Evolutionary conservation across 2,113 vertebrate genomes (phyloP), one percentile per base, ranked within the genome.

Genomic region (Anas platyrhynchos): DNA sequence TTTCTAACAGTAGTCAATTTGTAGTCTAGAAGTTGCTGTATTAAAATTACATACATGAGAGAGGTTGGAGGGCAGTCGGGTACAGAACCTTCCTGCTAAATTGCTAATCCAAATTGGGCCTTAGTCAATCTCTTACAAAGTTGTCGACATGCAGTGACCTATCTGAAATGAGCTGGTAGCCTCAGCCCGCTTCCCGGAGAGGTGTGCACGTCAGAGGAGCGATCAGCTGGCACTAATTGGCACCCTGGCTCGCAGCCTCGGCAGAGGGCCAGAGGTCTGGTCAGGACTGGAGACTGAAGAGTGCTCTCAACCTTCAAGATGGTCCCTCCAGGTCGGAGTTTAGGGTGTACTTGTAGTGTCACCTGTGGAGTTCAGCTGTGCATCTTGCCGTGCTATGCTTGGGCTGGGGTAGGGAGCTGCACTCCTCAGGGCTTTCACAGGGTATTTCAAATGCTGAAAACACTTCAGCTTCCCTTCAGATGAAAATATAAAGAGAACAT

Each of bases 181-280:
- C 63, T 86, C 73, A 63, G 76, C 36, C 74, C 0, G 0, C 65
- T 93, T 95, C 85, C 63, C 38, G 17, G 89, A 78, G 71, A 95
- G 85, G 80, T 89, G 94, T 44, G 79, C 62, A 41, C 91, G 73
- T 93, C 87, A 89, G 76, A 82, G 86, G 58, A 88, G 87, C 91
- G 61, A 80, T 87, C 8, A 4, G 44, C 75, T 93, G 93, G 75
- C 91, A 83, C 84, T 97, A 96, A 96, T 89, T 97, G 95, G 92
- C 83, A 96, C 84, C 90, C 86, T 80, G 72, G 58, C 74, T 31
- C 18, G 71, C 81, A 87, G 61, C 48, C 67, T 65, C 55, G 89
- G 72, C 77, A 85, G 71, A 77, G n/a, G 85, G 75, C 43, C 86
- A 91, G 68, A 89, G 81, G 88, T 89, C 88, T 76, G 38, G 32